Evolutionary conservation across 2,888 invertebrate species (phyloP).

Genomic region (Rutpela maculata): DNA sequence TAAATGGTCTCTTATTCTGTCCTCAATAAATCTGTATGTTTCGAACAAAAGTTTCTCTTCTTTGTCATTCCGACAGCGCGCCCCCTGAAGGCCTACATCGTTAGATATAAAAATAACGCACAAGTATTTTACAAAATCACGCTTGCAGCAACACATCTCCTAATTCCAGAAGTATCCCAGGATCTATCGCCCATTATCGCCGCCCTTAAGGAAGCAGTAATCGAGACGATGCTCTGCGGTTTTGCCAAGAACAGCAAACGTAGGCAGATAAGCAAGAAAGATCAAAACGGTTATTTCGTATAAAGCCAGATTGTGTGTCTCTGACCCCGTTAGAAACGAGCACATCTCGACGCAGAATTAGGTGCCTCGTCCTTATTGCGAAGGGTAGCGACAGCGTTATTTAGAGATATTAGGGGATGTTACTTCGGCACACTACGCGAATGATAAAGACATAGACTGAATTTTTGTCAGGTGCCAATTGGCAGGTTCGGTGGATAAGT

Average conservation of each 20-base stretch:
- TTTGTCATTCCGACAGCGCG: too few species aligned
- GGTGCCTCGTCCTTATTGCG: conserved; percentile 8
- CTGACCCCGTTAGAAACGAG: background rate
- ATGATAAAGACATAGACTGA: background rate
- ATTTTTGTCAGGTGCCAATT: background rate
- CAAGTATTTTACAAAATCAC: too few species aligned
- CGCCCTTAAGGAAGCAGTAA: background rate
- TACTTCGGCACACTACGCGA: background rate
- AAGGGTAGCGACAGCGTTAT: conserved; percentile 18
- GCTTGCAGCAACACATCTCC: too few species aligned
- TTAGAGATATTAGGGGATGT: conserved; percentile 9
- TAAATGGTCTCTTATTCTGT: too few species aligned
- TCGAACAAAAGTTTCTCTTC: too few species aligned
- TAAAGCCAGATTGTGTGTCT: conserved; percentile 7
- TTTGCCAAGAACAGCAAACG: conserved; percentile 3
- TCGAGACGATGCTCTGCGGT: background rate
- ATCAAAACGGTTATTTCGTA: background rate
- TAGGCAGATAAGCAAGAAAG: conserved; percentile 7
- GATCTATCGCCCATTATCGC: background rate
- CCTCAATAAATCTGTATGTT: too few species aligned
- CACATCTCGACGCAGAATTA: conserved; percentile 14
- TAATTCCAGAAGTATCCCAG: background rate
- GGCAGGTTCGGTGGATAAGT: too few species aligned
- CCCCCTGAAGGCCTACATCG: too few species aligned
- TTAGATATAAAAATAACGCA: too few species aligned